Conservation (phyloP, 2,797 vertebrate species). For the Antrozous pallidus region DNA sequence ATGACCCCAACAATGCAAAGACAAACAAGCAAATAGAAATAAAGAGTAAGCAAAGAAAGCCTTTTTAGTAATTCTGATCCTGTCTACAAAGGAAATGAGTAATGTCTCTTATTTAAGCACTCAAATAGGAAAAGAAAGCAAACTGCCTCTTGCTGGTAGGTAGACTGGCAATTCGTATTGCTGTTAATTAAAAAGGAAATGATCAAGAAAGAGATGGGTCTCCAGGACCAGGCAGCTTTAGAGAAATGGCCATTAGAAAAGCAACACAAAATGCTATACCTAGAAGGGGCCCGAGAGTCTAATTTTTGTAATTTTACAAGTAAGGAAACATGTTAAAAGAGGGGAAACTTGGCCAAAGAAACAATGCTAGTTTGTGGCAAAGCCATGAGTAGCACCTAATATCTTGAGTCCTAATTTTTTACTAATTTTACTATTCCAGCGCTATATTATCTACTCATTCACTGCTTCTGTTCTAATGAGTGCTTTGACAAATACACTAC, state of each 20-base stretch:
- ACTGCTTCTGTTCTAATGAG: not conserved
- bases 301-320: not conserved
- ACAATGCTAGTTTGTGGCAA: slow-evolving; percentile 43
- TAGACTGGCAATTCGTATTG: not conserved
- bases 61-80: slow-evolving; percentile 26
- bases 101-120: not conserved
- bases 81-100: slow-evolving; percentile 43
- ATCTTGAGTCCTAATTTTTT: not conserved
- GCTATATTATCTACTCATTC: not conserved
- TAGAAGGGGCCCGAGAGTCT: not conserved
- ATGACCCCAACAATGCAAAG: slow-evolving; percentile 20
- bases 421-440: not conserved
- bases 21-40: not conserved
- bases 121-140: slow-evolving; percentile 34
- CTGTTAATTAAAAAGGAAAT: slow-evolving; percentile 3
- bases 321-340: not conserved
- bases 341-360: slow-evolving; percentile 20
- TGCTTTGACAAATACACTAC: not conserved
- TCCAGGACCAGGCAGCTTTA: not conserved
- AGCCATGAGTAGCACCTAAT: slow-evolving; percentile 14
- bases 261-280: slow-evolving; percentile 38
- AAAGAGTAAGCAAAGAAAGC: not conserved
- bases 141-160: not conserved
- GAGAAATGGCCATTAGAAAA: slow-evolving; percentile 28
- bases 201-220: not conserved